Evolutionary conservation across 2,888 invertebrate species (phyloP), one percentile per base, ranked within the genome.

Genomic region (Chrysodeixis includens): DNA sequence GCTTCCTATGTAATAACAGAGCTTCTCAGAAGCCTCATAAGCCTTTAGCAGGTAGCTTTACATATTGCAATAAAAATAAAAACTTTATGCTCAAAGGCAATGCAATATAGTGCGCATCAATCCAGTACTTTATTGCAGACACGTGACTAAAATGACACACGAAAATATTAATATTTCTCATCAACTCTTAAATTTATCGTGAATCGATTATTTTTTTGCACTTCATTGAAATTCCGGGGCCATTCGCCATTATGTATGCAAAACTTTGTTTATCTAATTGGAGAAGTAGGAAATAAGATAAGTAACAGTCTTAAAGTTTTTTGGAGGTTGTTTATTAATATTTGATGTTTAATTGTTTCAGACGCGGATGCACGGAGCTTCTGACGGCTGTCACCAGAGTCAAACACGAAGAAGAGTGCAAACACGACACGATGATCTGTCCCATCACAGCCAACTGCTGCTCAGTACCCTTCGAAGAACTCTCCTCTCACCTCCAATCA

Each of bases 331-430:
- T 3, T 30, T 30, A 18, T 53, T 76, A 63, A 72, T 58, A n/a
- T 54, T 16, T 0, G 6, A 54, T 5, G 65, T 68, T 66, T 14
- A n/a, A 69, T 92, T 92, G 81, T 86, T 71, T 68, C 90, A 95
- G 95, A 86, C 94, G 94, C 77, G 95, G 95, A 63, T 95, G 95
- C 83, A 92, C 90, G 71, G 93, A 93, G 58, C 88, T 93, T 26
- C 85, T 95, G 30, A 93, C 93, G 60, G 90, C 93, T 5, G 81
- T 81, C 49, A 90, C 88, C 7, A 89, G 95, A 79, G 86, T 86
- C 0, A 93, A 93, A 61, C 95, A 95, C 76, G 95, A 95, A 77
- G 93, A 94, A 76, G 91, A 89, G 32, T 95, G 95, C 84, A 93
- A 93, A 76, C 90, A 85, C 69, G 95, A 95, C 80, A 92, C 94